A percentile compares a stretch with the other conserved stretches of the same genome.
These are phyloP conservation scores for Peromyscus leucopus DNA, from an alignment of 2,113 vertebrate genomes.

Conservation along the genomic window DNA sequence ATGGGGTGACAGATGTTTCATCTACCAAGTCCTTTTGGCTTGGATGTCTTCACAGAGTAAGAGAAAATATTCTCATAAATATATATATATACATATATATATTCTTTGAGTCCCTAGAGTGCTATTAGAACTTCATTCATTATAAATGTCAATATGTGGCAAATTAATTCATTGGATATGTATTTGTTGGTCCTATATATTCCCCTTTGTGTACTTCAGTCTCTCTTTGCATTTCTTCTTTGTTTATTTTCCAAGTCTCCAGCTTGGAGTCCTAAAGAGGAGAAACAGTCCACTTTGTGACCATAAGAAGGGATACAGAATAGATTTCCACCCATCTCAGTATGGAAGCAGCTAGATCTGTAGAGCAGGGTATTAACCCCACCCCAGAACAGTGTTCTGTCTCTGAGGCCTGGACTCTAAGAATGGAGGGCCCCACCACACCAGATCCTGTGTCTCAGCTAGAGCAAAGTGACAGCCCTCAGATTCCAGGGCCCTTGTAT, in stretches of 20 bases:
- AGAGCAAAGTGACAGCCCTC: neutral
- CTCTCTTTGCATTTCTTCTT: slow-evolving; percentile 2
- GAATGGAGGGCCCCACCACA: neutral
- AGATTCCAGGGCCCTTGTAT: neutral
- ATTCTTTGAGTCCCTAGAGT: slow-evolving; percentile 50
- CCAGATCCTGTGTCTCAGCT: neutral
- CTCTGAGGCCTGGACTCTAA: neutral
- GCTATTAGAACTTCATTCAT: neutral
- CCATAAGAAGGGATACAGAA: neutral
- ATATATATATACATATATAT: neutral
- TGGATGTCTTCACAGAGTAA: slow-evolving; percentile 6
- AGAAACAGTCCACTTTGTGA: neutral
- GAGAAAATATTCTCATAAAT: slow-evolving; percentile 53
- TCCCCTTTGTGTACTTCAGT: neutral
- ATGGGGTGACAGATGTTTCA: slow-evolving; percentile 58
- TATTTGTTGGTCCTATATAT: neutral
- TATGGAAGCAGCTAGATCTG: neutral
- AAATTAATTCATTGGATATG: slow-evolving; percentile 10
- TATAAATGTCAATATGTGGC: neutral
- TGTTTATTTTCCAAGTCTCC: slow-evolving; percentile 19
- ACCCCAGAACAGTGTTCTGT: neutral
- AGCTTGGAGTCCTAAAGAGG: neutral
- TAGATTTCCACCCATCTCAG: neutral
- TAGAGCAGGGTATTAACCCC: neutral
- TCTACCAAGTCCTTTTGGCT: slow-evolving; percentile 15